Evolutionary conservation across 2,113 vertebrate genomes (phyloP), one percentile per base, ranked within the genome.

Genomic region (Gambusia affinis): DNA sequence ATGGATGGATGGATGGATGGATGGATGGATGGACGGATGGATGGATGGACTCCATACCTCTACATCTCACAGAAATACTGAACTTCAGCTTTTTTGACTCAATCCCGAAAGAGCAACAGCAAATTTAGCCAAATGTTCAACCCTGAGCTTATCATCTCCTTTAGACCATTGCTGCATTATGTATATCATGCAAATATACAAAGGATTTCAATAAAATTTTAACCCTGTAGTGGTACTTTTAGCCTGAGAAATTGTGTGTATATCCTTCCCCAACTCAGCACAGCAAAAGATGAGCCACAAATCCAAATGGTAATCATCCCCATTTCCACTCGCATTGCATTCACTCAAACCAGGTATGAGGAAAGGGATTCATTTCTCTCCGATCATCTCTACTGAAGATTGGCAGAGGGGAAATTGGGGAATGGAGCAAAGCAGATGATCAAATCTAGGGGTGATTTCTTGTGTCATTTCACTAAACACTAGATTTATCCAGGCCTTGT

Each of bases 401-500:
- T 76, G 75, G 77, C 82, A 73, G 54, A 84, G 64, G 22, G 70
- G 73, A 78, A 87, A 87, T 68, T 60, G 73, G 79, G 87, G 78
- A 78, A 78, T 39, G 68, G 77, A 67, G 80, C 57, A 76, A 80
- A 89, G 71, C 64, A 82, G 67, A 82, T 79, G 83, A 88, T 92
- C 80, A 86, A 84, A 88, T 89, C 78, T 69, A 30, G 60, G 76
- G 77, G 71, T 83, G 84, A 87, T 88, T 74, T 89, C 81, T 84
- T 80, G 73, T 91, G 85, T 86, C 84, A 27, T 86, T 85, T 87
- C 78, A 78, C 88, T 89, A 88, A 89, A 87, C 70, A 85, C 75
- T 81, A 85, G 78, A 89, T 90, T 90, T 87, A 83, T 82, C 77
- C 84, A 60, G 67, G 66, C 63, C 67, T 85, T 84, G 89, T 92